Percentiles rank a stretch among this genome's conserved stretches.
phyloP scores from a whole-genome alignment of 2,888 invertebrate species.

The Caenorhabditis sinica region DNA sequence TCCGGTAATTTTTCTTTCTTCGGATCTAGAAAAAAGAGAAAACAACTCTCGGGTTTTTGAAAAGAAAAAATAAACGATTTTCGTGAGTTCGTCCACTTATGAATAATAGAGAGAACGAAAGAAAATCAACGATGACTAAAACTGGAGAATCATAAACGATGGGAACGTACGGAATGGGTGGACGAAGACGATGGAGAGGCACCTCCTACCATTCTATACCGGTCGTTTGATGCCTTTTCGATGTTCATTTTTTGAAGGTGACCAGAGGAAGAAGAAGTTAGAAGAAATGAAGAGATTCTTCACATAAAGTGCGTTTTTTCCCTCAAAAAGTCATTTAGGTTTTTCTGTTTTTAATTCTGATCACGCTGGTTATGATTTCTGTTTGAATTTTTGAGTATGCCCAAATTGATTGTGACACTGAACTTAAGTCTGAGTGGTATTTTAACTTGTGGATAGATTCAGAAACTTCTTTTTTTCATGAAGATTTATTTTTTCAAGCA shows the following conservation, averaged over 20 bases:
- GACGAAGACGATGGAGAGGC: slow-evolving; percentile 33
- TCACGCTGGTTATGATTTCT: slow-evolving; percentile 14
- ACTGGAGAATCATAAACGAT: slow-evolving; percentile 47
- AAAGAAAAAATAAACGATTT: slow-evolving; percentile 29
- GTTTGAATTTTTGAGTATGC: background rate
- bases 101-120: slow-evolving; percentile 27
- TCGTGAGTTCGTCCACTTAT: slow-evolving; percentile 12
- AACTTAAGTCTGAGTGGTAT: too few species aligned
- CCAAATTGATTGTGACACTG: too few species aligned
- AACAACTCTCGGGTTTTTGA: slow-evolving; percentile 37
- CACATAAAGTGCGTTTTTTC: background rate
- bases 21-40: slow-evolving; percentile 24
- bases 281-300: slow-evolving; percentile 16
- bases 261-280: background rate
- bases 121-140: slow-evolving; percentile 6
- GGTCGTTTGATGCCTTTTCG: slow-evolving; percentile 20
- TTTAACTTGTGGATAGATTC: too few species aligned
- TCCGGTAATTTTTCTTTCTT: slow-evolving; percentile 51
- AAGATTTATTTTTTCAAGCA: too few species aligned
- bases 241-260: slow-evolving; percentile 48
- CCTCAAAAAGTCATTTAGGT: slow-evolving; percentile 4
- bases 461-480: too few species aligned
- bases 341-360: background rate
- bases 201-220: slow-evolving; percentile 55
- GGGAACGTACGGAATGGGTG: slow-evolving; percentile 56